These are phyloP conservation scores for Phanerotoma sp. DNA, from an alignment of 2,888 invertebrate genomes.

Conservation along the genomic window DNA sequence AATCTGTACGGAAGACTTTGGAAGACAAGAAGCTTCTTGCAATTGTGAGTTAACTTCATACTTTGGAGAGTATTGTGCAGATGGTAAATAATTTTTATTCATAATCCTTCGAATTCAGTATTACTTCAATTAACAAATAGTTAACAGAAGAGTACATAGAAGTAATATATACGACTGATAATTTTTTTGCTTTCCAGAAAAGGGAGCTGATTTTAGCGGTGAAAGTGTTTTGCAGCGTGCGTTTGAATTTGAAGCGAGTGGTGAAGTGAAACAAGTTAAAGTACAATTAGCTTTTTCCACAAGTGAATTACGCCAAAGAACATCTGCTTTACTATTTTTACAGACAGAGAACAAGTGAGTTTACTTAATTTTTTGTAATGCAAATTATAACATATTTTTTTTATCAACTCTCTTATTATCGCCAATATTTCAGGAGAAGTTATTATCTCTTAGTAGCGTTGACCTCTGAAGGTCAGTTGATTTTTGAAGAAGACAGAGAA, in stretches of 20 bases:
- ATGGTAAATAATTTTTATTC: constrained; percentile 56
- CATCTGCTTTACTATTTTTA: constrained; percentile 75
- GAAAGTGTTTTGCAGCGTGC: constrained; percentile 80
- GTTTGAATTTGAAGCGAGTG: constrained; percentile 71
- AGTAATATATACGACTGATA: too few relatives aligned
- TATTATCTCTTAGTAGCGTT: constrained; percentile 82
- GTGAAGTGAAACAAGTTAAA: constrained; percentile 74
- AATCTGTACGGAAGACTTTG: constrained; percentile 85
- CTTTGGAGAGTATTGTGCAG: constrained; percentile 83
- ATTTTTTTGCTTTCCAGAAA: constrained; percentile 61
- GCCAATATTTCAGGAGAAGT: constrained; percentile 73
- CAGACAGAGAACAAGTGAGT: constrained; percentile 81
- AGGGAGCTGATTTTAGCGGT: constrained; percentile 87
- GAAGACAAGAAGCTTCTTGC: constrained; percentile 81
- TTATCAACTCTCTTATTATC: too few relatives aligned
- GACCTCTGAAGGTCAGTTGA: constrained; percentile 79
- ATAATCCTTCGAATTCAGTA: too few relatives aligned
- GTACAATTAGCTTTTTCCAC: constrained; percentile 86
- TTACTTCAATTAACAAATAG: too few relatives aligned
- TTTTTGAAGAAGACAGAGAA: constrained; percentile 84
- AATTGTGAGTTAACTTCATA: constrained; percentile 89
- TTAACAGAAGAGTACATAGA: too few relatives aligned
- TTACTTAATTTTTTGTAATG: background rate
- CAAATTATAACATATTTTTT: background rate
- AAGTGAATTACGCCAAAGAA: constrained; percentile 74